Evolutionary conservation across 2,113 vertebrate species (phyloP), one percentile per base, ranked within the genome.

Genomic region (Dicentrarchus labrax): DNA sequence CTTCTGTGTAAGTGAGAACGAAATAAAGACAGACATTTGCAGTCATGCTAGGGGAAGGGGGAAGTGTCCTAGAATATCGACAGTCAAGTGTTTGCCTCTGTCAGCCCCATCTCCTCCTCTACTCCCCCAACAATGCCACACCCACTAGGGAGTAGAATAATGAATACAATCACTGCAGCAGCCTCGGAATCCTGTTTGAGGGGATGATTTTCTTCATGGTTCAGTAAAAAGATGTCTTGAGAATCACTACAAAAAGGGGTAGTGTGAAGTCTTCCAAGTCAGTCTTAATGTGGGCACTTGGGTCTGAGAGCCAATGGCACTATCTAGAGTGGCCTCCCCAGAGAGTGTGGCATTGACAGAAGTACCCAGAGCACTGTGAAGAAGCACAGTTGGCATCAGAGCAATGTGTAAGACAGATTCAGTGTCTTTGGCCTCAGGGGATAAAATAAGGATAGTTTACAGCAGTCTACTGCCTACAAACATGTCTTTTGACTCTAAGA

Each of bases 151-250:
- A 80, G 54, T 45, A 24, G 39, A 78, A 36, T 70, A 86, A 72
- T 70, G 72, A 87, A 81, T 53, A 82, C 72, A 86, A 71, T 83
- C 60, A 39, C 78, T 67, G 86, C 76, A 68, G 82, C 76, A 70
- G 80, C 62, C 72, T 89, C 72, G 47, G 73, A 91, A 91, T 89
- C 84, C 85, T 76, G 84, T 93, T 92, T 87, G 61, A 80, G 79
- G 60, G 82, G 82, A 76, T 88, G 72, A 91, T 87, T 93, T 80
- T 82, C 85, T 90, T 90, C 85, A 90, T 48, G 91, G 78, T 89
- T 88, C 76, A 90, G 82, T 83, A 48, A 64, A 86, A 85, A 73
- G 65, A 89, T 79, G 88, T 89, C 82, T 83, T 70, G 54, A 88
- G 82, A 87, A 13, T 79, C 4, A 24, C 71, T 59, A 67, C 69